phyloP scores from a whole-genome alignment of 2,113 vertebrate genomes.

The Cygnus buccinator region DNA sequence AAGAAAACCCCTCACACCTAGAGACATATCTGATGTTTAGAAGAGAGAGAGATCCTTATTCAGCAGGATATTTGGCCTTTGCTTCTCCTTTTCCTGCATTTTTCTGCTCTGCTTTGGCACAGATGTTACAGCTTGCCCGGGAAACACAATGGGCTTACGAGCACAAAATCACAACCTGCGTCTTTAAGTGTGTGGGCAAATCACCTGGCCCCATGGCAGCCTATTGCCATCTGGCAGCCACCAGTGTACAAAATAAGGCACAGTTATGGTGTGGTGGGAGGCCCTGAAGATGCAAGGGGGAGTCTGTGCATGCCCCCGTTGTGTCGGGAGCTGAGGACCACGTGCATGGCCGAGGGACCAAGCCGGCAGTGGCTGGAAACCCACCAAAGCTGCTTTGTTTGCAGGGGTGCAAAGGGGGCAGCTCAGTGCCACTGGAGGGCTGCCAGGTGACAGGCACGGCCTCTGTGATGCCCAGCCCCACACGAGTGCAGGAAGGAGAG shows the following conservation, averaged over 20 bases:
- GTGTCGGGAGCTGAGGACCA: fast-evolving
- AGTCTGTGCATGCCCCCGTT: fast-evolving
- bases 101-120: neutral
- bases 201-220: neutral
- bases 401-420: fast-evolving
- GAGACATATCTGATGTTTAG: neutral
- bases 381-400: neutral
- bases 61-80: fast-evolving
- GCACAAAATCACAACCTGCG: neutral
- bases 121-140: neutral
- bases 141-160: fast-evolving
- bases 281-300: neutral
- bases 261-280: fast-evolving
- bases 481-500: fast-evolving
- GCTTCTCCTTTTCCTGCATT: neutral
- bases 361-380: neutral
- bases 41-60: neutral
- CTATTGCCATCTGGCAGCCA: fast-evolving
- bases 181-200: neutral
- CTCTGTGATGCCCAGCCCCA: fast-evolving
- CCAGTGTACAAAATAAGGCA: fast-evolving
- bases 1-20: too few relatives aligned
- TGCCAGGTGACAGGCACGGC: neutral
- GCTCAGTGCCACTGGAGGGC: neutral
- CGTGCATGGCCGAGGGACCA: neutral